Evolutionary conservation across 2,113 vertebrate genomes (phyloP), one percentile per base, ranked within the genome.

Genomic region (Mirounga angustirostris): DNA sequence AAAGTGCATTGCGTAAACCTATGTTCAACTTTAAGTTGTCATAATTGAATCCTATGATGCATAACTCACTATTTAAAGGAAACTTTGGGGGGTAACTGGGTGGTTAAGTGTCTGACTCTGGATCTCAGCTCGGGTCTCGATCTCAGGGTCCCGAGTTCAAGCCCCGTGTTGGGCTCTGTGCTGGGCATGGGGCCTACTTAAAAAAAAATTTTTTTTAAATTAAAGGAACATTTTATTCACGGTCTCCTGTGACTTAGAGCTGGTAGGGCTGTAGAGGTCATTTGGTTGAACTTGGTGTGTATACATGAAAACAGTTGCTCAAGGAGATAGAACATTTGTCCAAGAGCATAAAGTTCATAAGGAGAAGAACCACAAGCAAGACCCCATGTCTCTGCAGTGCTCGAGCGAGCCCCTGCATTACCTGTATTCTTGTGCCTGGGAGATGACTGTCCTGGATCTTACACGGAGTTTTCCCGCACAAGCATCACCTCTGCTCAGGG

Each of bases 371-470:
- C n/a, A 13, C 74, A 73, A 1, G 26, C 21, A 4, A 59, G 30
- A 16, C 15, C 4, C 15, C 8, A 0, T 4, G 1, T 10, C 80
- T 46, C 36, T 43, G 10, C 4, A 0, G 8, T 0, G 18, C 11
- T 18, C 5, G 18, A 18, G 12, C 0, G 22, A 19, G 56, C 36
- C 13, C 18, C n/a, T 3, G 6, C 1, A 0, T 15, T 7, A 0
- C 10, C 40, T 7, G 50, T 2, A 2, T 22, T 2, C 36, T 1
- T 18, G 0, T 10, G 26, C 33, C 0, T 0, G 0, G 33, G 6
- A 4, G 87, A 0, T 0, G 0, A 2, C 21, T 0, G 10, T 30
- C 28, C 26, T 8, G 0, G 7, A 0, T 18, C 58, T 4, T 8
- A 4, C 0, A 0, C 0, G 8, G 80, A 10, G 7, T 12, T 36